Percentiles rank a stretch among this genome's conserved stretches.
phyloP scores from a whole-genome alignment of 2,113 vertebrate genomes.

The Ceyx melanurus region DNA sequence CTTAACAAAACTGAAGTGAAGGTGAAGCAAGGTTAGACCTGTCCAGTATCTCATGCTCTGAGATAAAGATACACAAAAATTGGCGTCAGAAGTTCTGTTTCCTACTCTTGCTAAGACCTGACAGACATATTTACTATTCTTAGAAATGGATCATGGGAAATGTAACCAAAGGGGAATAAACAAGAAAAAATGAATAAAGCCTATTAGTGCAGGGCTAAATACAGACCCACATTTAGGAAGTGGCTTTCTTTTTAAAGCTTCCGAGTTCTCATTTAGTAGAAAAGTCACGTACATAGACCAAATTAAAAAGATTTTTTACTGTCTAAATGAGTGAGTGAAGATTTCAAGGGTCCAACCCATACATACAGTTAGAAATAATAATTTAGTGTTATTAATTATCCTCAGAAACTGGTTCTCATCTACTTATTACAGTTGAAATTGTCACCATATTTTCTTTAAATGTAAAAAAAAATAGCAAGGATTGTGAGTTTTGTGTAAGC shows the following conservation, averaged over 20 bases:
- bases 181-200: not conserved
- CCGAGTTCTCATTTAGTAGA: not conserved
- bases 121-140: not conserved
- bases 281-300: accelerated
- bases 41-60: not conserved
- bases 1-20: not conserved
- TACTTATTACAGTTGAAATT: not conserved
- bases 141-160: not conserved
- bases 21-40: not conserved
- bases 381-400: not conserved
- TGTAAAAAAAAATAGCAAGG: not conserved
- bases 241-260: not conserved
- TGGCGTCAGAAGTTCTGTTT: not conserved
- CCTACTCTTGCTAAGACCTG: not conserved
- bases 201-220: not conserved
- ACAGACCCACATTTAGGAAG: not conserved
- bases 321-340: not conserved
- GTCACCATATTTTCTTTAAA: not conserved
- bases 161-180: not conserved
- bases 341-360: not conserved
- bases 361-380: not conserved
- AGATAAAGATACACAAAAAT: not conserved
- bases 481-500: not conserved
- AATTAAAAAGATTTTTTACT: not conserved
- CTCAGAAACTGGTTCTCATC: not conserved